A percentile compares a stretch with the other conserved stretches of the same genome.
Conservation (phyloP, 2,888 invertebrate genomes). For the Idaea dimidiata region DNA sequence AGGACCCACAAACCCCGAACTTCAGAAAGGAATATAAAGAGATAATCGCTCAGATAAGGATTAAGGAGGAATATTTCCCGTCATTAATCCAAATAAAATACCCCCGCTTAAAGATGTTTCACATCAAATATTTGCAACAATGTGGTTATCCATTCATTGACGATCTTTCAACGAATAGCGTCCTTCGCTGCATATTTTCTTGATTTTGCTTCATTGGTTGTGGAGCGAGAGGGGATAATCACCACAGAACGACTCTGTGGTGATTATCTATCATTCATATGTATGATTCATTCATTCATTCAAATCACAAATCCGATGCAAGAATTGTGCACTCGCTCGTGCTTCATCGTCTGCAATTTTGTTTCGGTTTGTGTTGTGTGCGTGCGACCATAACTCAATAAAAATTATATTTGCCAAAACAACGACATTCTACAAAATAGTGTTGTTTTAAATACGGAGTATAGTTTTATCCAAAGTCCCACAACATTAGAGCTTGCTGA, state of each 20-base stretch:
- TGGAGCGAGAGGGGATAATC: no score
- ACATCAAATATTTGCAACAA: no score
- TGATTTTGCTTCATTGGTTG: no score
- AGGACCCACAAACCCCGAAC: no score
- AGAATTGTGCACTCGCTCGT: neutral
- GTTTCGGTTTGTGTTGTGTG: neutral
- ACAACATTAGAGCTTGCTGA: conserved; percentile 61
- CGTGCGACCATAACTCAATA: neutral
- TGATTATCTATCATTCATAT: conserved; percentile 8
- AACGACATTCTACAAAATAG: neutral
- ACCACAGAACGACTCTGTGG: neutral
- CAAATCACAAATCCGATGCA: conserved; percentile 4
- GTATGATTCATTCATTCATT: conserved; percentile 13
- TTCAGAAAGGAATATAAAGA: no score
- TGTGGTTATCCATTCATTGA: no score
- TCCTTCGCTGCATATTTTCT: no score
- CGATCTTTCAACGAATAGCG: no score
- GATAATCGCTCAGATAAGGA: no score
- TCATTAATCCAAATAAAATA: no score
- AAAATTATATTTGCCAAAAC: neutral
- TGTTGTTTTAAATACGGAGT: neutral
- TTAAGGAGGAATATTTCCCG: no score
- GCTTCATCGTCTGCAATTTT: neutral
- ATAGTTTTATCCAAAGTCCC: conserved; percentile 12
- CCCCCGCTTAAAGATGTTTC: no score